Evolutionary conservation across 1,140 invertebrate genomes (phyloP).

Genomic region (Saxidomus purpurata): DNA sequence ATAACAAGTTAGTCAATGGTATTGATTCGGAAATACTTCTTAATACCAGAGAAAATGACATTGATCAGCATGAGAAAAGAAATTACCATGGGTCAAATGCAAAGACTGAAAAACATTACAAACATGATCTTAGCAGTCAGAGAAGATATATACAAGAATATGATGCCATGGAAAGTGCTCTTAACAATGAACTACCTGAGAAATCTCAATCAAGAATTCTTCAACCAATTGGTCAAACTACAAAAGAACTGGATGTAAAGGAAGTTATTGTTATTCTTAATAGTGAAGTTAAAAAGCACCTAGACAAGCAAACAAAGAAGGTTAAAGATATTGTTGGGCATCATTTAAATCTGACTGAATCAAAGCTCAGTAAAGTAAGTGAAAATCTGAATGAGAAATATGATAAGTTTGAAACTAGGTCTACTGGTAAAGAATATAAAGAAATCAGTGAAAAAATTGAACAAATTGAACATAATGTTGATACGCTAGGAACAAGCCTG

Average conservation of each 20-base stretch:
- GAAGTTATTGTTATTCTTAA: not conserved
- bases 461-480: not conserved
- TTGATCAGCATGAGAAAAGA: not conserved
- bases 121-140: not conserved
- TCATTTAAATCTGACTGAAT: not conserved
- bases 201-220: not conserved
- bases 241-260: not conserved
- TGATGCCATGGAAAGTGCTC: not conserved
- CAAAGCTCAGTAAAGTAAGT: not conserved
- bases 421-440: not conserved
- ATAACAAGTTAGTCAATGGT: slow-evolving; percentile 3
- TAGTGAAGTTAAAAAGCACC: slow-evolving; percentile 18
- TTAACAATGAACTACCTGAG: slow-evolving; percentile 29
- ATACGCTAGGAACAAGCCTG: not conserved
- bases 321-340: slow-evolving; percentile 6
- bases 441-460: not conserved
- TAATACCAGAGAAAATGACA: not conserved
- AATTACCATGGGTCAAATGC: not conserved
- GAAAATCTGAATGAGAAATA: not conserved
- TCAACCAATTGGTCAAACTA: not conserved
- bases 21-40: slow-evolving; percentile 9
- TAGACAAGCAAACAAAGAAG: slow-evolving; percentile 1
- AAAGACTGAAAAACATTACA: not conserved
- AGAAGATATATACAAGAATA: not conserved
- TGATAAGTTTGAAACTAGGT: not conserved